These are phyloP conservation scores for Chaetodon auriga DNA, from an alignment of 2,113 vertebrate genomes.

Conservation along the genomic window DNA sequence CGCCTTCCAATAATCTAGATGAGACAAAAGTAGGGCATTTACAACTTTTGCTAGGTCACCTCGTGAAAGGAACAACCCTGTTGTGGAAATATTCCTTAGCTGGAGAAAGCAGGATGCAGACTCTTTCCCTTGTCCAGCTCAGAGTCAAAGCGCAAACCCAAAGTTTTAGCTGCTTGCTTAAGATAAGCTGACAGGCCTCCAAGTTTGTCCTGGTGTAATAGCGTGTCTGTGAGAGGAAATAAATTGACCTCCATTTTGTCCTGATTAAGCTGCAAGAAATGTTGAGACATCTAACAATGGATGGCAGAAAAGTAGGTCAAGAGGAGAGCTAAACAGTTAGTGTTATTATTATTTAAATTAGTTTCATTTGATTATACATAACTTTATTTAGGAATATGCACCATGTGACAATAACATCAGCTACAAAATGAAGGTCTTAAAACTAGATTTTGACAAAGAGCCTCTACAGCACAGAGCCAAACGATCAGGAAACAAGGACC, in stretches of 20 bases:
- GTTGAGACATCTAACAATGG: background rate
- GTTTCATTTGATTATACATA: background rate
- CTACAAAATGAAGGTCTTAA: background rate
- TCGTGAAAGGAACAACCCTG: constrained; percentile 2
- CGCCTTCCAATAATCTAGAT: constrained; percentile 1
- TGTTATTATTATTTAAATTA: background rate
- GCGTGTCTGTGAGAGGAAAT: background rate
- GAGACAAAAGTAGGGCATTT: background rate
- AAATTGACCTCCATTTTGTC: constrained; percentile 15
- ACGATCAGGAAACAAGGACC: background rate
- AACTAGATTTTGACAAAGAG: background rate
- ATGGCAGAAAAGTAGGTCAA: background rate
- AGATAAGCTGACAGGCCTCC: background rate
- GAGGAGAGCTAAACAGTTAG: background rate
- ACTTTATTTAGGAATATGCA: background rate
- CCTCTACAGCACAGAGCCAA: background rate
- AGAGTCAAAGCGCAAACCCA: background rate
- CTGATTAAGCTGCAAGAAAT: constrained; percentile 1
- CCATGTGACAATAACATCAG: background rate
- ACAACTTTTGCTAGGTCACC: constrained; percentile 14
- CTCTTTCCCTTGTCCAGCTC: background rate
- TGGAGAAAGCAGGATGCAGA: background rate
- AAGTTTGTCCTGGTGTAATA: background rate
- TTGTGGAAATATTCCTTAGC: background rate
- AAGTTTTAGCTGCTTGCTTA: background rate